Conservation (phyloP, 2,113 vertebrate genomes). For the Phyllostomus hastatus region DNA sequence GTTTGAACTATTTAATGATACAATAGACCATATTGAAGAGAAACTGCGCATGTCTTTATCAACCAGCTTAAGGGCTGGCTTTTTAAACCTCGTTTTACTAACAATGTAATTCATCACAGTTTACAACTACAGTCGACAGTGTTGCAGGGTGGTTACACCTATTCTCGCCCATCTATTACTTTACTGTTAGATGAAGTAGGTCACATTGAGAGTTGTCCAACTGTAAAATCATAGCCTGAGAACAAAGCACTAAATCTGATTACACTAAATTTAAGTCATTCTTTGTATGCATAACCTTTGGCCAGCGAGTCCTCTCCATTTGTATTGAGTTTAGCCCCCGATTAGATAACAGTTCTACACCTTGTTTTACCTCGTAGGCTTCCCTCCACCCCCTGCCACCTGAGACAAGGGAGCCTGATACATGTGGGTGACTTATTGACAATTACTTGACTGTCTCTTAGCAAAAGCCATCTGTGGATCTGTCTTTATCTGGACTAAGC, state of each 20-base stretch:
- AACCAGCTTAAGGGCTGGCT: not conserved
- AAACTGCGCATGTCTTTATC: not conserved
- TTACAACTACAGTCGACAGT: not conserved
- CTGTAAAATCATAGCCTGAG: not conserved
- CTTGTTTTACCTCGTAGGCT: not conserved
- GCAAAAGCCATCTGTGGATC: not conserved
- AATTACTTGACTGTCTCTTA: not conserved
- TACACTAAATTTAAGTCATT: not conserved
- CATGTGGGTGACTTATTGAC: not conserved
- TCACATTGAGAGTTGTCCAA: not conserved
- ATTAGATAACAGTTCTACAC: not conserved
- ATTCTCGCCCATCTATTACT: not conserved
- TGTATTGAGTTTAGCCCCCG: not conserved
- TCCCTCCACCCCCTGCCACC: not conserved
- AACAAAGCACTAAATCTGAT: not conserved
- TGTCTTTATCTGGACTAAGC: not conserved
- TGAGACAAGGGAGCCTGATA: not conserved
- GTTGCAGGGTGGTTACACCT: not conserved
- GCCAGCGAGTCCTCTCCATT: not conserved
- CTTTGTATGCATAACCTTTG: not conserved
- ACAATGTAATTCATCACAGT: not conserved
- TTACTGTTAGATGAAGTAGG: not conserved
- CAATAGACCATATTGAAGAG: not conserved
- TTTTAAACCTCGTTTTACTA: not conserved
- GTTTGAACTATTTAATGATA: not conserved